Conservation (phyloP, 1,140 invertebrate genomes). For the Dermatophagoides farinae region DNA sequence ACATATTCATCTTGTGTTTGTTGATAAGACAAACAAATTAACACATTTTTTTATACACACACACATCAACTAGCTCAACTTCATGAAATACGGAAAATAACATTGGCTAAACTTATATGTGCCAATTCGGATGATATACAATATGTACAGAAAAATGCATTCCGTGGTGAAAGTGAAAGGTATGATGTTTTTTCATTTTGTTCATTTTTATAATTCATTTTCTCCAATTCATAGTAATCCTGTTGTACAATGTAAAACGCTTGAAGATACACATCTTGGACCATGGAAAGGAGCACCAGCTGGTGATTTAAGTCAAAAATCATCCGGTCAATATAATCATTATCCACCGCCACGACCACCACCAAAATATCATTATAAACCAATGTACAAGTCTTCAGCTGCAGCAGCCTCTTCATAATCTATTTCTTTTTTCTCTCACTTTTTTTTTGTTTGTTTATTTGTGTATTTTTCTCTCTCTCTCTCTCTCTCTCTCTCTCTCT, state of each 20-base stretch:
- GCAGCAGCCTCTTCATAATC: not conserved
- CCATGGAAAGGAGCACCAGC: conserved; percentile 28
- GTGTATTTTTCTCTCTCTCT: too few species aligned
- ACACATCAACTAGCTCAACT: conserved; percentile 23
- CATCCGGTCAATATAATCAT: not conserved
- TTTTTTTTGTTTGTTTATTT: not conserved
- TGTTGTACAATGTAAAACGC: conserved; percentile 28
- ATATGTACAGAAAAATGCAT: conserved; percentile 26
- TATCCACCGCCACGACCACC: not conserved
- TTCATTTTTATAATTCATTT: not conserved
- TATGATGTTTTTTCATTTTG: not conserved
- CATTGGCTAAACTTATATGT: conserved; percentile 26
- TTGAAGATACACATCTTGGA: conserved; percentile 28
- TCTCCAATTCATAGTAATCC: conserved; percentile 29
- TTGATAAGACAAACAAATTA: not conserved
- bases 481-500: too few species aligned
- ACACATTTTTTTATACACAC: not conserved
- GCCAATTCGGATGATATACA: conserved; percentile 28
- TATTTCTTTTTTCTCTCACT: not conserved
- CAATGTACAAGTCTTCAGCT: not conserved
- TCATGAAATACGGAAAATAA: conserved; percentile 26
- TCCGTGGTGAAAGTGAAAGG: conserved; percentile 18
- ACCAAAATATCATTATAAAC: not conserved
- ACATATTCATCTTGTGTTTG: not conserved
- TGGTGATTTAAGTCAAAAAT: not conserved